Evolutionary conservation across 2,113 vertebrate species (phyloP), one percentile per base, ranked within the genome.

Genomic region (Erythrocercus mccallii): DNA sequence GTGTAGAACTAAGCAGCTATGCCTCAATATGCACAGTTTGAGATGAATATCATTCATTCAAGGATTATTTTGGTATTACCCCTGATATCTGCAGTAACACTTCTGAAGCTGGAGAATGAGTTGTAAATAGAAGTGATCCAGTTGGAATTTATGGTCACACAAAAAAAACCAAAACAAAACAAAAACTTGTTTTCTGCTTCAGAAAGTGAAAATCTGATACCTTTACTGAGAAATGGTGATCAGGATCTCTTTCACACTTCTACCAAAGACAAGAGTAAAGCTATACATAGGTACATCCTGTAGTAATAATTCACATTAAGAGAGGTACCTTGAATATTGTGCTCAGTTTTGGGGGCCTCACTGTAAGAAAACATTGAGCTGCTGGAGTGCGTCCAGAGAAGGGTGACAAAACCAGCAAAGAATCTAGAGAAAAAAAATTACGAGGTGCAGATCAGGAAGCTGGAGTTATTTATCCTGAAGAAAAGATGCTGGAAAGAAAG

Each of bases 221-320:
- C 4, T 65, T 77, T 48, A 48, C n/a, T 31, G 35, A 50, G 12
- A 77, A 71, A 15, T 15, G 20, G 5, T 38, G 15, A 28, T n/a
- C 8, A 80, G n/a, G 17, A 60, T 48, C 31, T 77, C 40, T 86
- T 81, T 65, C 11, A 35, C 5, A 6, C 5, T 44, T 54, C 14
- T 65, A 12, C 23, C 12, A 71, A 81, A 60, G 6, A 38, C 37
- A 61, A 80, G 14, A 37, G 3, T 27, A 60, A 81, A 81, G 12
- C 8, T 71, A 5, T 4, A 2, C 2, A 53, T 19, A 23, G 11
- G 17, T n/a, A 27, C 1, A 19, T 38, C 45, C 5, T 42, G 7
- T 47, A 6, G 11, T 44, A 54, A 54, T 47, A 47, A 25, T 30
- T 64, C 16, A 37, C 22, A 37, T 25, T 23, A 25, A 25, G 20